phyloP scores from a whole-genome alignment of 2,113 vertebrate genomes.

The Epinephelus lanceolatus region DNA sequence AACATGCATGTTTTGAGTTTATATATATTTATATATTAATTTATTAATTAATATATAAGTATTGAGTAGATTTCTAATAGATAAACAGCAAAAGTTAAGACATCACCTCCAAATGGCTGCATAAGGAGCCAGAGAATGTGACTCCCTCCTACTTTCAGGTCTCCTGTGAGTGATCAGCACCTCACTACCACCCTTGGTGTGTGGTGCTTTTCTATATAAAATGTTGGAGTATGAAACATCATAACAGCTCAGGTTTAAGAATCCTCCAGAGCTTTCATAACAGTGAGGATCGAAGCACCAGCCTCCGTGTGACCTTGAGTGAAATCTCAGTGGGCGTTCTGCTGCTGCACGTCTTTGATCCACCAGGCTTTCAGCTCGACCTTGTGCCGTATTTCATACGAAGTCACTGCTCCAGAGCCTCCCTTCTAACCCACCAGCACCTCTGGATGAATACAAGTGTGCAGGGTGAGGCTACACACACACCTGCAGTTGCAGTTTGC shows the following conservation, averaged over 20 bases:
- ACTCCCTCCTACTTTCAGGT: too few species aligned
- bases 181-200: too few species aligned
- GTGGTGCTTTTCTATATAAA: neutral
- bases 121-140: too few species aligned
- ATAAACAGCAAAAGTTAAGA: too few species aligned
- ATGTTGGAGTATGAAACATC: neutral
- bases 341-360: conserved; percentile 19
- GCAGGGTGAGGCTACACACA: conserved; percentile 18
- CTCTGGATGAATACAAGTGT: conserved; percentile 5
- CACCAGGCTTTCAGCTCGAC: conserved; percentile 28
- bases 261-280: neutral
- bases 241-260: neutral
- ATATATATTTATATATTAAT: too few species aligned
- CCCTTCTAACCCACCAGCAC: neutral
- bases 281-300: conserved; percentile 11
- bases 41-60: too few species aligned
- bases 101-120: too few species aligned
- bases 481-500: conserved; percentile 31
- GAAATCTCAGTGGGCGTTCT: conserved; percentile 18
- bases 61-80: too few species aligned
- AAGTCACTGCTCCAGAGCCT: conserved; percentile 15
- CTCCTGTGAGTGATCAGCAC: too few species aligned
- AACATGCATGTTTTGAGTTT: too few species aligned
- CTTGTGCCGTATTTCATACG: conserved; percentile 22
- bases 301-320: conserved; percentile 29